Percentiles rank a stretch among this genome's conserved stretches.
phyloP scores from a whole-genome alignment of 2,888 invertebrate genomes.

The Dasysyrphus tricinctus region DNA sequence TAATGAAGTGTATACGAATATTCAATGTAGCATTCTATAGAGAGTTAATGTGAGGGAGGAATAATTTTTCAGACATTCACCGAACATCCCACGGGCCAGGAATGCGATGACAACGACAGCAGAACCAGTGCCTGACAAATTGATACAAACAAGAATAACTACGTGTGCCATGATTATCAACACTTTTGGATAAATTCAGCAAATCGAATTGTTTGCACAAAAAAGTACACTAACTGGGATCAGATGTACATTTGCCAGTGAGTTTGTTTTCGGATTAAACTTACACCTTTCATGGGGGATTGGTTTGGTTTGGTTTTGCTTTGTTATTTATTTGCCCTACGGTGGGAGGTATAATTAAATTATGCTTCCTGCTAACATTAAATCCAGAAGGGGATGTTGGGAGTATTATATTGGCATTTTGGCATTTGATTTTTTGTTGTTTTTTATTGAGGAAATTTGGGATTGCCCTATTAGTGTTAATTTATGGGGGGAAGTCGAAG shows the following conservation, averaged over 20 bases:
- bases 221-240: conserved; percentile 55
- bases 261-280: conserved; percentile 66
- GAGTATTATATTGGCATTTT: conserved; percentile 29
- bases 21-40: conserved; percentile 60
- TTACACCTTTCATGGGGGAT: conserved; percentile 55
- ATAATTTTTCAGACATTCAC: conserved; percentile 45
- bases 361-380: conserved; percentile 35
- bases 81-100: conserved; percentile 5
- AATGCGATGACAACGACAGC: not conserved
- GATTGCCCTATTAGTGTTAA: not conserved
- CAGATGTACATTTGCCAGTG: conserved; percentile 65
- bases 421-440: conserved; percentile 32
- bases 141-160: conserved; percentile 68
- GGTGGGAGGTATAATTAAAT: conserved; percentile 61
- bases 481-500: not conserved
- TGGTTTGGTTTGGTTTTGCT: conserved; percentile 37
- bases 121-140: conserved; percentile 56
- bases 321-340: conserved; percentile 37
- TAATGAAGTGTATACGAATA: conserved; percentile 70
- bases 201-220: conserved; percentile 74
- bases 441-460: too few species aligned
- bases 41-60: conserved; percentile 48
- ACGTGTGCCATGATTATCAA: conserved; percentile 72
- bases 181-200: conserved; percentile 68
- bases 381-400: not conserved